Base-by-base conservation (phyloP, 2,113 vertebrate species). In the Saccopteryx bilineata region DNA sequence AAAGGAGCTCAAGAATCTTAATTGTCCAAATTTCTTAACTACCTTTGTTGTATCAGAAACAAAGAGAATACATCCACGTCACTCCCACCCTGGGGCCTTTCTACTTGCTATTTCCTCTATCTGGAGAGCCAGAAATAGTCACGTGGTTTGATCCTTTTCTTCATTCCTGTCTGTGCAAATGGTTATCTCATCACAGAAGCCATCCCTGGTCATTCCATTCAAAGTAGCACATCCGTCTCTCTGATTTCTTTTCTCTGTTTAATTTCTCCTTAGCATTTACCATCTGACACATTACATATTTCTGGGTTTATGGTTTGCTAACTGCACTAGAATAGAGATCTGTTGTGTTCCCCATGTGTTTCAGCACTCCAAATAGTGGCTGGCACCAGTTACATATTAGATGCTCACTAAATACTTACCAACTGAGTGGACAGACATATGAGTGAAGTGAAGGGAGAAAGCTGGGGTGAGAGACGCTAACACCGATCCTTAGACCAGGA, bases 1-100 rank as follows among this genome's bases (percentile, higher is more conserved):
- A 80, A 75, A 54, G 28, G 58, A 68, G 19, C 46, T 93, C 85
- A 96, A 52, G 52, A 87, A 84, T 61, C 4, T n/a, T 92, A 84
- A 39, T 8, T 80, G 31, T 50, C 81, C 18, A 79, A 87, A 72
- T 54, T 84, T 90, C 75, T 68, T 63, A 31, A 63, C 18, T 50
- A 72, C 11, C 50, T 82, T 88, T 76, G 31, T 58, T 58, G 15
- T n/a, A 8, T 33, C 15, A 66, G 28, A 76, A 88, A 26, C 21
- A 18, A 54, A 82, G 58, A 68, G 9, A 11, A 63, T 68, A 92
- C 87, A 52, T 33, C 4, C n/a, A 90, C 17, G 9, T 46, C 13
- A 7, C 1, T 52, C 33, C 50, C 76, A 17, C 54, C 23, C 48
- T n/a, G 19, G 63, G 60, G 52, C 8, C 74, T 80, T 71, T 54